Evolutionary conservation across 2,797 vertebrate species (phyloP).

Genomic region (Gallinago stenura): DNA sequence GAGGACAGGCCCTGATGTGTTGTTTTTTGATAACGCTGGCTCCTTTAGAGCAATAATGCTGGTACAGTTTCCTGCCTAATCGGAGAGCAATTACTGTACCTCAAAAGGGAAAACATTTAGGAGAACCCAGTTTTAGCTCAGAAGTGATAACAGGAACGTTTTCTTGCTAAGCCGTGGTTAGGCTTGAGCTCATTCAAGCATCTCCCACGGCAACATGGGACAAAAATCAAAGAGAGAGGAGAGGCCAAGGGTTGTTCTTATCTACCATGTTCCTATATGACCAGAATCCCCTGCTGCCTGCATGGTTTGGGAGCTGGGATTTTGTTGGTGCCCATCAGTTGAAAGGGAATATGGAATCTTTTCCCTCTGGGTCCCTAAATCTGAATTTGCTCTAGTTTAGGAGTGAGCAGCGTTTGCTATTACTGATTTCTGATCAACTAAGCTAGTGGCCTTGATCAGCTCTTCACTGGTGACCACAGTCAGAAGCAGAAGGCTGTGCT

Average conservation of each 20-base stretch:
- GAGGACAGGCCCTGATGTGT: constrained; percentile 79
- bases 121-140: constrained; percentile 57
- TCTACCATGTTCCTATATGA: not conserved
- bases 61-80: constrained; percentile 86
- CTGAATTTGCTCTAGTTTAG: not conserved
- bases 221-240: constrained; percentile 10
- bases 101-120: constrained; percentile 72
- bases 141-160: constrained; percentile 41
- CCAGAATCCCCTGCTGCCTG: not conserved
- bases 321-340: not conserved
- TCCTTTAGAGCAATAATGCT: constrained; percentile 84
- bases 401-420: not conserved
- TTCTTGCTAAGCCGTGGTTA: constrained; percentile 1
- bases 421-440: not conserved
- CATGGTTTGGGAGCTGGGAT: not conserved
- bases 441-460: not conserved
- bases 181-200: not conserved
- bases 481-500: not conserved
- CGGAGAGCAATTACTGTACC: constrained; percentile 79
- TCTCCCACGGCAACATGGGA: not conserved
- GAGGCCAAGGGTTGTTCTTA: not conserved
- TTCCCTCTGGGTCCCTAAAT: not conserved
- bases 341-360: not conserved
- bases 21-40: constrained; percentile 85
- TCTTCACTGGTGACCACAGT: accelerated